A percentile compares a stretch with the other conserved stretches of the same genome.
These are phyloP conservation scores for Mellivora capensis DNA, from an alignment of 2,113 vertebrate genomes.

Conservation along the genomic window DNA sequence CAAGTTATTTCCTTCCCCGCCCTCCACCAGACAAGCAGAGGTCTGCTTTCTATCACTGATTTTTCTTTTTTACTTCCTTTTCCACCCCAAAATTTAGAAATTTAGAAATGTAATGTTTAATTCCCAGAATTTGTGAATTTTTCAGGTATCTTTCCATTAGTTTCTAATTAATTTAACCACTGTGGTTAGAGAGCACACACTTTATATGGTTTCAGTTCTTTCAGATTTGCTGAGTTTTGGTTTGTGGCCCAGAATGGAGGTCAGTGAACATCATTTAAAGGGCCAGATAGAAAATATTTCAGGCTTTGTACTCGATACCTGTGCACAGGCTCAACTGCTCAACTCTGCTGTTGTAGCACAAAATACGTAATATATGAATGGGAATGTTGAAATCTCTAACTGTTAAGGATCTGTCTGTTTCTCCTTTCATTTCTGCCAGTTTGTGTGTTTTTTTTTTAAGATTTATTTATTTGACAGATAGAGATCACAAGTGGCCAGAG, in stretches of 20 bases:
- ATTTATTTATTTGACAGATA: too few species aligned
- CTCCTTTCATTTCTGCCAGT: not conserved
- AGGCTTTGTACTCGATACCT: not conserved
- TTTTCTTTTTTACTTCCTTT: not conserved
- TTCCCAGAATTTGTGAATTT: not conserved
- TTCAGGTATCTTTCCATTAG: not conserved
- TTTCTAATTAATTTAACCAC: not conserved
- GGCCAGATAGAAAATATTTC: not conserved
- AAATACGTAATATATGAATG: not conserved
- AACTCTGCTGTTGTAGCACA: not conserved
- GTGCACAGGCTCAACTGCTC: not conserved
- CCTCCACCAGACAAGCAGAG: not conserved
- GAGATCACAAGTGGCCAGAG: too few species aligned
- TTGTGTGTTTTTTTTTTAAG: not conserved
- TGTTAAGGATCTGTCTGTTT: not conserved
- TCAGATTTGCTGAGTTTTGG: not conserved
- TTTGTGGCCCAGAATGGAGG: not conserved
- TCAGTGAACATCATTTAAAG: not conserved
- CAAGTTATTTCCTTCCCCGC: not conserved
- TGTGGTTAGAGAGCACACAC: not conserved
- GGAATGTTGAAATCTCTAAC: not conserved
- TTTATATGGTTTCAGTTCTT: not conserved
- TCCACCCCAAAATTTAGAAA: not conserved
- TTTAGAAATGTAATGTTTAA: not conserved
- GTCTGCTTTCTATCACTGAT: not conserved